Conservation (phyloP, 64 coral and sea anemone genomes). For the Platygyra sinensis region DNA sequence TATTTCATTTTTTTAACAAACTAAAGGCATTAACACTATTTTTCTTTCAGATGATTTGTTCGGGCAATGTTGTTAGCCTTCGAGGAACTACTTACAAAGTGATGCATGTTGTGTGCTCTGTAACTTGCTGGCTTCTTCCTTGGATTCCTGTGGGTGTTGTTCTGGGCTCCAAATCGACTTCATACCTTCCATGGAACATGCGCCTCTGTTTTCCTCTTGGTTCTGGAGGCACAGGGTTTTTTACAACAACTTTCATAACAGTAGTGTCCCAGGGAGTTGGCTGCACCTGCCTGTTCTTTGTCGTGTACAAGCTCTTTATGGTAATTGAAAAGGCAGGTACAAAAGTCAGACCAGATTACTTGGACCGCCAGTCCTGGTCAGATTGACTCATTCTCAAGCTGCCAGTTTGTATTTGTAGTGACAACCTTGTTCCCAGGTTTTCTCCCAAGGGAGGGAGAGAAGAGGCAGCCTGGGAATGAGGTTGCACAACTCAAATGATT, state of each 20-base stretch:
- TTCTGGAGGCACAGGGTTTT: conserved; percentile 12
- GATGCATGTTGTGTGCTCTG: conserved; percentile 24
- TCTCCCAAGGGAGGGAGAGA: too few relatives aligned
- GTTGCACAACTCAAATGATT: too few relatives aligned
- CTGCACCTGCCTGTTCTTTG: conserved; percentile 65
- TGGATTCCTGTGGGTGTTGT: conserved; percentile 67
- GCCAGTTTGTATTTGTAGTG: too few relatives aligned
- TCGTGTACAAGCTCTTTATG: conserved; percentile 71
- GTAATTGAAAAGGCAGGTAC: conserved; percentile 5
- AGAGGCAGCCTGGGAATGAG: too few relatives aligned
- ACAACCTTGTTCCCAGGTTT: too few relatives aligned
- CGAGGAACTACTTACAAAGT: neutral
- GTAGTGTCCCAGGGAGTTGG: conserved; percentile 59
- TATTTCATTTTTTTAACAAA: too few relatives aligned
- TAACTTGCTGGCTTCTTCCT: conserved; percentile 68
- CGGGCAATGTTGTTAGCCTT: conserved; percentile 25
- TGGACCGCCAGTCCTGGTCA: too few relatives aligned
- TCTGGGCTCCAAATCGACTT: conserved; percentile 27
- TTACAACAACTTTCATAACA: conserved; percentile 40
- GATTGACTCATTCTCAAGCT: too few relatives aligned
- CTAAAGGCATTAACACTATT: too few relatives aligned
- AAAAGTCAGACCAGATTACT: too few relatives aligned
- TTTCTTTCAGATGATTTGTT: conserved; percentile 64
- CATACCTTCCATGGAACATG: conserved; percentile 24
- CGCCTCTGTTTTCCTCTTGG: conserved; percentile 25